Evolutionary conservation across 2,113 vertebrate genomes (phyloP).

Genomic region (Brienomyrus brachyistius): DNA sequence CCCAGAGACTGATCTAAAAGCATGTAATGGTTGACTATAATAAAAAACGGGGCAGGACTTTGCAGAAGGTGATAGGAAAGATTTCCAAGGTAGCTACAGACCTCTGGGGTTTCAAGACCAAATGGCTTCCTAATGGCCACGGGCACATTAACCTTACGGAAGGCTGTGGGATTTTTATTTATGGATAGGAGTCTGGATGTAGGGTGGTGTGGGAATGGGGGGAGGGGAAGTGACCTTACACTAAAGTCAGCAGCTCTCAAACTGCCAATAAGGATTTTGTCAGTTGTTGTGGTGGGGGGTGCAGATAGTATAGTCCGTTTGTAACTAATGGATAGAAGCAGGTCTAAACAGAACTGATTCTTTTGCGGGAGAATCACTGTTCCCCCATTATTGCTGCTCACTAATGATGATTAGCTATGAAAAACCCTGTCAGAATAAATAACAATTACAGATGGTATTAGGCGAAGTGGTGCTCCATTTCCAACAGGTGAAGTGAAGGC

Average conservation of each 20-base stretch:
- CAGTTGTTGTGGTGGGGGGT: neutral
- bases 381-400: neutral
- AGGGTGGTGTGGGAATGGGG: neutral
- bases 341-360: neutral
- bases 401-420: neutral
- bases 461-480: neutral
- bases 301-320: neutral
- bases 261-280: neutral
- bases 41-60: neutral
- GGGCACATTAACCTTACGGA: neutral
- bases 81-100: neutral
- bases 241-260: slow-evolving; percentile 15
- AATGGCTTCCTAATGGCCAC: neutral
- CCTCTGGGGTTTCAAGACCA: neutral
- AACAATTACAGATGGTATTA: neutral
- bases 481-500: neutral
- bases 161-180: neutral
- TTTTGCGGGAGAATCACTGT: neutral
- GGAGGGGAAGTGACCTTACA: neutral
- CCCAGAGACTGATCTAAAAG: neutral
- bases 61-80: neutral
- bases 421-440: neutral
- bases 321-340: neutral
- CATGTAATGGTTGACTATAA: neutral
- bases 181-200: neutral